Percentiles rank a stretch among this genome's conserved stretches.
Evolutionary conservation across 1,140 invertebrate species (phyloP).

Genomic region (Lucilia cuprina): DNA sequence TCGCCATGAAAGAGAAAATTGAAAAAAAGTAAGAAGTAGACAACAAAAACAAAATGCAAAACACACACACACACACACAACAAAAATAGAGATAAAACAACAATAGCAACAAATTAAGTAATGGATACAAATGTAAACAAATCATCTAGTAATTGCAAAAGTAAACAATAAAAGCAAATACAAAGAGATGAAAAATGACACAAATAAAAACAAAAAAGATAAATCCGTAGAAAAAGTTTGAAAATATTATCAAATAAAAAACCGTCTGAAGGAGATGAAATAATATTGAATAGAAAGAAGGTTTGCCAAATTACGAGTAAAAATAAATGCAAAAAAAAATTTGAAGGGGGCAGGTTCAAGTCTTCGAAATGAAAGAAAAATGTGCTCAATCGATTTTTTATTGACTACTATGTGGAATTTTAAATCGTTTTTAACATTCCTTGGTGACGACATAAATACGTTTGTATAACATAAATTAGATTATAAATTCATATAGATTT

Average conservation of each 20-base stretch:
- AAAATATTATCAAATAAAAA: neutral
- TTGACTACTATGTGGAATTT: neutral
- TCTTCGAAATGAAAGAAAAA: neutral
- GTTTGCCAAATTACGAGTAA: neutral
- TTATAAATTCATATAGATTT: too few relatives aligned
- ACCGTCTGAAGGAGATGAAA: neutral
- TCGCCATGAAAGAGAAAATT: neutral
- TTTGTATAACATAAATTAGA: neutral
- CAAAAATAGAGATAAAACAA: neutral
- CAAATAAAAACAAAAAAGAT: neutral
- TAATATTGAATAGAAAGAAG: too few relatives aligned
- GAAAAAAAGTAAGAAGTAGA: neutral
- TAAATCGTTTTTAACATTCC: neutral
- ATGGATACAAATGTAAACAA: conserved; percentile 1
- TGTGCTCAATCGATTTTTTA: neutral
- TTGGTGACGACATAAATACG: neutral
- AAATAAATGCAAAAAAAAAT: neutral
- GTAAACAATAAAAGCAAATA: neutral
- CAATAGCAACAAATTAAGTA: neutral
- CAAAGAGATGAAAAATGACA: neutral
- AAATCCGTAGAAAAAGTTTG: neutral
- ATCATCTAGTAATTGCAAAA: neutral
- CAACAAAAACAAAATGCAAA: neutral
- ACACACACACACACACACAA: neutral
- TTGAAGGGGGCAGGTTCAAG: neutral